Evolutionary conservation across 2,113 vertebrate genomes (phyloP).

Genomic region (Merops nubicus): DNA sequence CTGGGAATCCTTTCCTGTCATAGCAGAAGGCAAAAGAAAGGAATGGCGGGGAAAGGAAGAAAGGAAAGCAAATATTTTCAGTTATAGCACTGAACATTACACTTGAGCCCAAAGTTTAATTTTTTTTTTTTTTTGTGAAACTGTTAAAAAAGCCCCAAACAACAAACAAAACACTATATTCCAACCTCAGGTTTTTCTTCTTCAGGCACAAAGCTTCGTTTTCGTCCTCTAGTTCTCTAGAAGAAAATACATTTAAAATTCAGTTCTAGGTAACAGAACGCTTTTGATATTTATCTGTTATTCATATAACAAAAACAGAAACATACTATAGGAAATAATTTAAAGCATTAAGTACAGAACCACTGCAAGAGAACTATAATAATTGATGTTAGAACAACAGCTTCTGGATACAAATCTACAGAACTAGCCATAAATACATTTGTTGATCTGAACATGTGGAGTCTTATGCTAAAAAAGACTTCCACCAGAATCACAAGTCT

Average conservation of each 20-base stretch:
- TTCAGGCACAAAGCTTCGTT: constrained; percentile 89
- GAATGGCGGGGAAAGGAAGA: not conserved
- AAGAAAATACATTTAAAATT: constrained; percentile 64
- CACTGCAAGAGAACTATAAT: not conserved
- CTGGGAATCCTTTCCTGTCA: constrained; percentile 89
- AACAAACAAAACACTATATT: constrained; percentile 42
- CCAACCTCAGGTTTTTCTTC: constrained; percentile 93
- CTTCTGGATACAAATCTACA: not conserved
- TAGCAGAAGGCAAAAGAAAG: constrained; percentile 6
- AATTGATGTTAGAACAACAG: not conserved
- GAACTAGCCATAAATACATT: not conserved
- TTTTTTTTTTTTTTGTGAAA: constrained; percentile 40
- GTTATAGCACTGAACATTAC: not conserved
- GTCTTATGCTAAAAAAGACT: not conserved
- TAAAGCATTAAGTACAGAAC: not conserved
- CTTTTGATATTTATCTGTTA: not conserved
- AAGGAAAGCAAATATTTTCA: constrained; percentile 52
- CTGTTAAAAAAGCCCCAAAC: not conserved
- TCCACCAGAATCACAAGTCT: not conserved
- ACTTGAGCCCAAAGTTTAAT: constrained; percentile 6
- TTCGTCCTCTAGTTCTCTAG: constrained; percentile 97
- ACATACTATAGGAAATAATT: not conserved
- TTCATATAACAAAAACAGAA: not conserved
- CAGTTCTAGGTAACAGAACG: not conserved
- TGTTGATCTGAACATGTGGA: not conserved